Evolutionary conservation across 2,797 vertebrate genomes (phyloP).

Genomic region (Eulemur coronatus): DNA sequence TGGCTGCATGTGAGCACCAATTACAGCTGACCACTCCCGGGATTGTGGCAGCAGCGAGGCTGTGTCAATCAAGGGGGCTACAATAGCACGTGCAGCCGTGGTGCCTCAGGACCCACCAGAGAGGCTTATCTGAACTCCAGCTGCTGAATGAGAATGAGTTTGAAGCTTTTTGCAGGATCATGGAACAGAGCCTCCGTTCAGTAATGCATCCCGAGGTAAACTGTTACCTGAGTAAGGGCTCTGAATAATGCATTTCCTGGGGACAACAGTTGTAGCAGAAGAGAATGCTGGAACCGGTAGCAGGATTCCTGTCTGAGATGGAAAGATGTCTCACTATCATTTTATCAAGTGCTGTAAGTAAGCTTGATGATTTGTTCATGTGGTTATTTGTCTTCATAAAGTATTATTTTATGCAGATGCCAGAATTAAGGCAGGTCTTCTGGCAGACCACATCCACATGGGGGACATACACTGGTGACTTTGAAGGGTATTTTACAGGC

Average conservation of each 20-base stretch:
- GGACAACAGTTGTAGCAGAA: constrained; percentile 80
- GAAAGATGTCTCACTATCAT: constrained; percentile 97
- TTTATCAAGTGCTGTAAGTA: constrained; percentile 99
- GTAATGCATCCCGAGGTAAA: constrained; percentile 82
- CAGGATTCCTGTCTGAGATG: constrained; percentile 82
- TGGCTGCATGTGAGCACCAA: constrained; percentile 87
- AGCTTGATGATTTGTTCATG: constrained; percentile 65
- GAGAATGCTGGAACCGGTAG: constrained; percentile 87
- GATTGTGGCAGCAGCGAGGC: constrained; percentile 80
- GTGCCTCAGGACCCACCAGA: constrained; percentile 82
- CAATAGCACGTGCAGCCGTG: constrained; percentile 89
- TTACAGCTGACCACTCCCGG: constrained; percentile 79
- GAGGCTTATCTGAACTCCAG: constrained; percentile 82
- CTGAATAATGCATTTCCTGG: constrained; percentile 90
- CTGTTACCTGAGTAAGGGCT: constrained; percentile 87
- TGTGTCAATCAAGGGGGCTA: constrained; percentile 90
- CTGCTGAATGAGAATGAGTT: constrained; percentile 84
- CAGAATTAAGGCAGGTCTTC: constrained; percentile 74
- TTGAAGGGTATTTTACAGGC: constrained; percentile 72
- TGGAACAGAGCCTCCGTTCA: constrained; percentile 76
- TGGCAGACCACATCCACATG: constrained; percentile 53
- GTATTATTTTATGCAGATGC: constrained; percentile 68
- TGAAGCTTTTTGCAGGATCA: constrained; percentile 78
- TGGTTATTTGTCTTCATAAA: constrained; percentile 33
- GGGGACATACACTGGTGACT: constrained; percentile 66